Conservation (phyloP, 2,797 vertebrate species). For the Malurus leucopterus region DNA sequence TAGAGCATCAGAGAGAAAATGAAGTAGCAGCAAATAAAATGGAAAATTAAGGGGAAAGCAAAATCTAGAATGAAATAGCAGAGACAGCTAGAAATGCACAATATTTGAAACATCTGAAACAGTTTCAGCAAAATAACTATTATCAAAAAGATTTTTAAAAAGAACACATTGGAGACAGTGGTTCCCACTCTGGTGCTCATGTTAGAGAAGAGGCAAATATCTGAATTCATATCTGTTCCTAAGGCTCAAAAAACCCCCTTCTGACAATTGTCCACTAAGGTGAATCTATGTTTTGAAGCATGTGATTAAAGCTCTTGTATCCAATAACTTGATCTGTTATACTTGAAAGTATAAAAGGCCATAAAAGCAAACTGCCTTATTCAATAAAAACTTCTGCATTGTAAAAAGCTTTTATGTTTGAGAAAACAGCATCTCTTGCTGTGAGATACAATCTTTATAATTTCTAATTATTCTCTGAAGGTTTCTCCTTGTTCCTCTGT, state of each 20-base stretch:
- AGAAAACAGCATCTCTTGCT: background rate
- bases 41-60: background rate
- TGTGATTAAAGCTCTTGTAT: background rate
- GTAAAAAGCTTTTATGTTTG: background rate
- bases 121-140: background rate
- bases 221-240: background rate
- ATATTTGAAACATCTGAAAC: background rate
- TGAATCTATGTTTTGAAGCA: conserved; percentile 8
- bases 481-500: background rate
- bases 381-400: background rate
- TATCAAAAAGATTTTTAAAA: background rate
- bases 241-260: background rate
- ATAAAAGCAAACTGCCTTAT: background rate
- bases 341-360: background rate
- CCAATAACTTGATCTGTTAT: background rate
- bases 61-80: background rate
- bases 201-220: background rate
- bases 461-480: background rate
- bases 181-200: background rate
- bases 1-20: background rate
- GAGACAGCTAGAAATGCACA: background rate
- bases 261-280: background rate
- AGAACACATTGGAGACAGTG: background rate
- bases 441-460: background rate
- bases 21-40: background rate